Percentiles rank a stretch among this genome's conserved stretches.
Evolutionary conservation across 2,888 invertebrate species (phyloP).

Genomic region (Rhaphigaster nebulosa): DNA sequence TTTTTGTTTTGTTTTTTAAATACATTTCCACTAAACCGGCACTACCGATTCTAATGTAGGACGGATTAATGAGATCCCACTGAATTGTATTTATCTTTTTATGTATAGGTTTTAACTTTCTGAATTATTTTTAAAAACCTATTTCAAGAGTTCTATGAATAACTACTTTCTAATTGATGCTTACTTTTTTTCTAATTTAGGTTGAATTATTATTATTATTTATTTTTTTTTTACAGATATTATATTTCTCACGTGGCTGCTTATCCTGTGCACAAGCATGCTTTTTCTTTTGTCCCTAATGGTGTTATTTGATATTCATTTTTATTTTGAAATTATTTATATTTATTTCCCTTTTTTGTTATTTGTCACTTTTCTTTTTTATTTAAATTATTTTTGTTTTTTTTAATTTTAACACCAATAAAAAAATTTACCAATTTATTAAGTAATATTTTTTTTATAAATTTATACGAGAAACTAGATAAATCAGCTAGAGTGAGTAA

Average conservation of each 20-base stretch:
- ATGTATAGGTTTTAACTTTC: neutral
- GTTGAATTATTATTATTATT: neutral
- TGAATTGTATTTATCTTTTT: neutral
- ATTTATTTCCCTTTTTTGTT: conserved; percentile 18
- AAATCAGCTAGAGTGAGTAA: neutral
- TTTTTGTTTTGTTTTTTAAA: no score
- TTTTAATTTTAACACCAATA: neutral
- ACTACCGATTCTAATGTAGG: no score
- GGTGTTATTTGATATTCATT: conserved; percentile 47
- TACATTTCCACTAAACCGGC: no score
- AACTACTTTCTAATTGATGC: neutral
- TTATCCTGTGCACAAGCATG: conserved; percentile 55
- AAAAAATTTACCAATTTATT: neutral
- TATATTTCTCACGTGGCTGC: conserved; percentile 45
- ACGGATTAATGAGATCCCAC: no score
- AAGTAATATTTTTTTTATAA: no score
- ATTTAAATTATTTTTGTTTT: neutral
- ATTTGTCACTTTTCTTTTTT: neutral
- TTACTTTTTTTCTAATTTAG: neutral
- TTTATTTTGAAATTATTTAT: conserved; percentile 26
- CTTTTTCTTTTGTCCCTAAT: conserved; percentile 57
- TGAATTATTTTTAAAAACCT: neutral
- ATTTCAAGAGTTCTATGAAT: neutral
- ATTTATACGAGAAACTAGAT: no score
- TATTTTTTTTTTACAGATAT: conserved; percentile 51